A percentile compares a stretch with the other conserved stretches of the same genome.
Evolutionary conservation across 2,888 invertebrate genomes (phyloP).

Genomic region (Xestia c-nigrum): DNA sequence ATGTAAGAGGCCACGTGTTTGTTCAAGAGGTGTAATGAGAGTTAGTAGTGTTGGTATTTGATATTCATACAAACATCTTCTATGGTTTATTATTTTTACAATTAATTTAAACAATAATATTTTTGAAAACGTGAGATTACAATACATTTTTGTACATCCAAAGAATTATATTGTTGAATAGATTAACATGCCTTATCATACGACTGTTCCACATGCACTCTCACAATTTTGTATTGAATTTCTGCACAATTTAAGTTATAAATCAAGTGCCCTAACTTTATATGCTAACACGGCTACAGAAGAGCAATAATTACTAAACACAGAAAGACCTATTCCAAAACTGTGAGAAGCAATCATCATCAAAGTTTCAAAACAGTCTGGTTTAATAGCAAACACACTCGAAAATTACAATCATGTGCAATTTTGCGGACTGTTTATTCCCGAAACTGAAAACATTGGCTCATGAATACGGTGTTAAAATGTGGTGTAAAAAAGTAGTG

Average conservation of each 20-base stretch:
- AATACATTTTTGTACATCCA: not conserved
- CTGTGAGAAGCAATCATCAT: not conserved
- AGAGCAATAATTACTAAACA: not conserved
- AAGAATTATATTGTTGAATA: not conserved
- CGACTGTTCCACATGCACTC: not conserved
- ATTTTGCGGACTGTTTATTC: slow-evolving; percentile 25
- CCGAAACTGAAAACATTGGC: slow-evolving; percentile 20
- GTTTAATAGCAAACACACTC: not conserved
- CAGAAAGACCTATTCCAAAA: not conserved
- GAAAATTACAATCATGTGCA: slow-evolving; percentile 3
- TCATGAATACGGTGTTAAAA: not conserved
- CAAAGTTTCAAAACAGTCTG: slow-evolving; percentile 5
- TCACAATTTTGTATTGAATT: not conserved
- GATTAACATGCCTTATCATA: not conserved
- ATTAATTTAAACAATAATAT: not conserved
- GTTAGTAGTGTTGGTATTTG: not conserved
- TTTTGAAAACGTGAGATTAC: not conserved
- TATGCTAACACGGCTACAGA: not conserved
- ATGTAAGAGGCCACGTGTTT: not conserved
- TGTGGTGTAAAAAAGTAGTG: not conserved
- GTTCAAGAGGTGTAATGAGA: slow-evolving; percentile 6
- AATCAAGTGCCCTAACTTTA: not conserved
- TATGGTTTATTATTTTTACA: not conserved
- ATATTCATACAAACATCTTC: not conserved
- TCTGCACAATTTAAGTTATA: not conserved